phyloP scores from a whole-genome alignment of 2,113 vertebrate species.

The Anolis carolinensis region DNA sequence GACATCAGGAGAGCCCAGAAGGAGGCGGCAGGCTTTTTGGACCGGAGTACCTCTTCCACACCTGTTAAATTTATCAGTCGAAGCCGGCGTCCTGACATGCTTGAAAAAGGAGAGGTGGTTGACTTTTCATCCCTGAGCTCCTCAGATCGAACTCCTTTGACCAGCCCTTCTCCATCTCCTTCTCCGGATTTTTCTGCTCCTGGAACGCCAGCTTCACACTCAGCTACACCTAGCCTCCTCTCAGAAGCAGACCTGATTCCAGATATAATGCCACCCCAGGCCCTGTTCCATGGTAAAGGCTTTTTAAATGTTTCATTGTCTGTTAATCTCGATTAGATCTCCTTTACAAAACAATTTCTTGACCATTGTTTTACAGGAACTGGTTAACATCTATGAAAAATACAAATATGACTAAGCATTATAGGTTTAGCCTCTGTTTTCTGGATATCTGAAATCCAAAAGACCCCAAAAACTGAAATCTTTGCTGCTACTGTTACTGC shows the following conservation, averaged over 20 bases:
- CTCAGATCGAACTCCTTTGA: conserved; percentile 91
- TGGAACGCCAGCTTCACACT: conserved; percentile 92
- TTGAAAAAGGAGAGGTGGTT: conserved; percentile 95
- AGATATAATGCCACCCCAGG: conserved; percentile 94
- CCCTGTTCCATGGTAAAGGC: conserved; percentile 91
- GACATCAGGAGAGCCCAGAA: conserved; percentile 96
- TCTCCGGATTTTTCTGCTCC: conserved; percentile 96
- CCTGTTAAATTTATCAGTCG: conserved; percentile 83
- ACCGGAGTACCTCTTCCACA: conserved; percentile 87
- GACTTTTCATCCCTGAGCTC: conserved; percentile 97
- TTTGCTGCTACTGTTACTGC: too few relatives aligned
- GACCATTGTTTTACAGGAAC: neutral
- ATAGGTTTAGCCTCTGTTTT: too few relatives aligned
- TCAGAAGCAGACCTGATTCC: conserved; percentile 97
- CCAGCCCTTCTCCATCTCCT: conserved; percentile 92
- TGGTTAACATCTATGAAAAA: neutral
- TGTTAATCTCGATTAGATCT: neutral
- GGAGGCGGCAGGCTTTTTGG: conserved; percentile 85
- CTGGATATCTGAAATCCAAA: too few relatives aligned
- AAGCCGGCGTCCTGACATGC: conserved; percentile 80
- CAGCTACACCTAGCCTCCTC: conserved; percentile 92
- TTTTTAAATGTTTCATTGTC: rapidly evolving
- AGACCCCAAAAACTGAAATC: too few relatives aligned
- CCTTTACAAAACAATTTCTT: neutral
- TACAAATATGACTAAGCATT: neutral